Evolutionary conservation across 2,797 vertebrate genomes (phyloP), one percentile per base, ranked within the genome.

Genomic region (Hoplostethus atlanticus): DNA sequence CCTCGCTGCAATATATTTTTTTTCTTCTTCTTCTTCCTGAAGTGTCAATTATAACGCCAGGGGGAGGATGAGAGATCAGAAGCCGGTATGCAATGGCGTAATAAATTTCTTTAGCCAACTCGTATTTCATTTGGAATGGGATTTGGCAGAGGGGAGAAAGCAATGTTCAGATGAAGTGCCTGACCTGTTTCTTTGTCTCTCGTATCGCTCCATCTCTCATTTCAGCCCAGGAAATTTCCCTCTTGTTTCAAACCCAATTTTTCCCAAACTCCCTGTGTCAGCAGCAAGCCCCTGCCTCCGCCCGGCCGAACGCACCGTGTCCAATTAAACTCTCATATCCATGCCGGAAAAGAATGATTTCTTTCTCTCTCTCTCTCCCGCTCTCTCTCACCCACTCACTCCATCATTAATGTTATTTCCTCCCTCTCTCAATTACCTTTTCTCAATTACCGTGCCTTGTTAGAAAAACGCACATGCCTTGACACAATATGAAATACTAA

Each of bases 161-260:
- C 77, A 85, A 85, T 79, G 84, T 83, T 85, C 71, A 64, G 83
- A 86, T 86, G 87, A 90, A 92, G 89, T 88, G 83, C 82, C 84
- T 80, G 78, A 81, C 86, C 86, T 82, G 79, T 80, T 91, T 89
- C 88, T 91, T 87, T 88, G 82, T 88, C 52, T 44, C 31, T 73
- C 59, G 13, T 87, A 88, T 91, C 83, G 46, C 73, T 85, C 73
- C 79, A 91, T 92, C 89, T 91, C 79, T 92, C 88, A 91, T 92
- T 91, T 93, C 85, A 81, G 21, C 21, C 11, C 9, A 64, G 75
- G 72, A 89, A 79, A 83, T 84, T 69, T 87, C 76, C 84, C 84
- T 81, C 79, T 89, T 90, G 88, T 91, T 93, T 92, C 87, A 91
- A 89, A 91, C 84, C 81, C 84, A 81, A 84, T 91, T 92, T 88